phyloP scores from a whole-genome alignment of 2,113 vertebrate species.

The Galeopterus variegatus region DNA sequence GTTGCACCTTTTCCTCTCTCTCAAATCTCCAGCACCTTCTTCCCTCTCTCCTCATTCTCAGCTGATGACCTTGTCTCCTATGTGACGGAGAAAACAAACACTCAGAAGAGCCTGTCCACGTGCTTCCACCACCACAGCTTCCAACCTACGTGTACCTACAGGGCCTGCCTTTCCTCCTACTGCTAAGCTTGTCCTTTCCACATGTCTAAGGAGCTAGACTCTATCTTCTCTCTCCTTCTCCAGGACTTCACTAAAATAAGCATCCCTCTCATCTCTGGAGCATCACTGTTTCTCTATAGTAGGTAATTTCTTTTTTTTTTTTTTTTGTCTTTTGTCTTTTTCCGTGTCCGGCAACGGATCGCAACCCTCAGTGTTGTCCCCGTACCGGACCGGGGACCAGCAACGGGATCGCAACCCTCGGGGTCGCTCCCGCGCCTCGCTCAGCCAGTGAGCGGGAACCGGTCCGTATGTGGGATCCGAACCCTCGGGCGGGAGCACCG shows the following conservation, averaged over 20 bases:
- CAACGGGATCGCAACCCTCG: too few species aligned
- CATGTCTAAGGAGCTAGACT: neutral
- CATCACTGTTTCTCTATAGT: neutral
- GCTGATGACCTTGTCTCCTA: neutral
- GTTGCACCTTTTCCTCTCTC: neutral
- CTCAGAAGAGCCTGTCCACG: neutral
- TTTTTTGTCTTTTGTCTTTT: too few species aligned
- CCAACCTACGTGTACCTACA: neutral
- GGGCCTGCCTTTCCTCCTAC: neutral
- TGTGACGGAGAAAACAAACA: neutral
- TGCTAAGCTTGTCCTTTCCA: neutral
- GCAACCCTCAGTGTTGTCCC: too few species aligned
- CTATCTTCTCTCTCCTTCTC: neutral
- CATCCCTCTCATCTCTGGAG: neutral
- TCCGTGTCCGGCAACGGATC: too few species aligned
- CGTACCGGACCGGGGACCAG: too few species aligned
- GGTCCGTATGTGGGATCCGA: too few species aligned
- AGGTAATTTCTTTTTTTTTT: neutral
- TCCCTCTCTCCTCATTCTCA: neutral
- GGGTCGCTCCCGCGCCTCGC: too few species aligned
- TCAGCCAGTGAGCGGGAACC: too few species aligned
- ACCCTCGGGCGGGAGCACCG: too few species aligned
- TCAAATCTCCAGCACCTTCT: neutral
- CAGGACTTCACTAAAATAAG: neutral
- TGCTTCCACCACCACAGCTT: neutral